Conservation (phyloP, 2,888 invertebrate species). For the Lomographa bimaculata region DNA sequence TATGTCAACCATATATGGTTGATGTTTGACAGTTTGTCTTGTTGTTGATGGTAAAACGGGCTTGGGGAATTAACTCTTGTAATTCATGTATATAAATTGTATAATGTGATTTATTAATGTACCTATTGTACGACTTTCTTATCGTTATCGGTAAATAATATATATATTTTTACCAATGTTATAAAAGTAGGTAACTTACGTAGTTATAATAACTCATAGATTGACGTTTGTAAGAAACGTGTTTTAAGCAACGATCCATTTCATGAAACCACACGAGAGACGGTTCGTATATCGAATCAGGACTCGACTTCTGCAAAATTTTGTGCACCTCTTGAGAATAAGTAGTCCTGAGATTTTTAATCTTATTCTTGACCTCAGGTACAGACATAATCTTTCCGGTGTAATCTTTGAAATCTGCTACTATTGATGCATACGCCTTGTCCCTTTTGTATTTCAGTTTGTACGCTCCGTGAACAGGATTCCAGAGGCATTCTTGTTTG, state of each 20-base stretch:
- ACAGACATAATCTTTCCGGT: constrained; percentile 54
- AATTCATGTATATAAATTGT: too few species aligned
- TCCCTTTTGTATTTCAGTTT: constrained; percentile 63
- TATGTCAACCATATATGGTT: too few species aligned
- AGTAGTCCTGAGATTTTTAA: constrained; percentile 75
- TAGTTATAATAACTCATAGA: constrained; percentile 10
- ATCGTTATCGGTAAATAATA: too few species aligned
- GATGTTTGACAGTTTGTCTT: too few species aligned
- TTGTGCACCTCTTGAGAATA: constrained; percentile 75
- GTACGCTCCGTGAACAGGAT: constrained; percentile 65
- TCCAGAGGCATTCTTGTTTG: constrained; percentile 78
- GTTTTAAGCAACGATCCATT: constrained; percentile 69
- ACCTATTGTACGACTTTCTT: too few species aligned
- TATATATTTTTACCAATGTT: too few species aligned
- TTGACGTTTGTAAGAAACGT: constrained; percentile 52
- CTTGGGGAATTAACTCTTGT: too few species aligned
- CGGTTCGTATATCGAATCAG: constrained; percentile 62
- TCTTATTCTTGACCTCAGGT: constrained; percentile 74
- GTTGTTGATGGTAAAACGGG: too few species aligned
- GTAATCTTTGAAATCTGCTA: constrained; percentile 53
- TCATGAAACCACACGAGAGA: constrained; percentile 70
- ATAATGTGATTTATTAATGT: too few species aligned
- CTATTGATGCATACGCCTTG: constrained; percentile 60
- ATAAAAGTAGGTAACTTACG: too few species aligned
- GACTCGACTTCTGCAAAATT: constrained; percentile 65